Evolutionary conservation across 2,113 vertebrate genomes (phyloP).

Genomic region (Syngnathus typhle): DNA sequence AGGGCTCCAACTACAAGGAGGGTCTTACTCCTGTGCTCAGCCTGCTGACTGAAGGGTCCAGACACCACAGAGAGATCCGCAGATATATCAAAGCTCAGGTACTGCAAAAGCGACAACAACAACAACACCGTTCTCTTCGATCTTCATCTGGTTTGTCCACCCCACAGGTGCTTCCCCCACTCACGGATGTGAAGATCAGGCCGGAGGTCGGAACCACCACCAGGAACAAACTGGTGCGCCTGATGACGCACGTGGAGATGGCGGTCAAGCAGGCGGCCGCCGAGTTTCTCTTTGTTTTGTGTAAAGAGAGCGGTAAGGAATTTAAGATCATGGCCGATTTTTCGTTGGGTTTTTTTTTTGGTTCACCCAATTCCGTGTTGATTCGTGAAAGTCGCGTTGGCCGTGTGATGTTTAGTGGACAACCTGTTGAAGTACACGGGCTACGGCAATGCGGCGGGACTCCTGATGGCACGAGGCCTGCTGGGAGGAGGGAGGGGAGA

Average conservation of each 20-base stretch:
- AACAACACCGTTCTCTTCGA: too few species aligned
- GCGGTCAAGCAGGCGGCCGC: slow-evolving; percentile 94
- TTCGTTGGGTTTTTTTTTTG: neutral
- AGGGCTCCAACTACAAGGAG: slow-evolving; percentile 95
- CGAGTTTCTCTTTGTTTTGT: slow-evolving; percentile 96
- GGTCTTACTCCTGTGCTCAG: slow-evolving; percentile 94
- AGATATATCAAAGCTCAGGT: slow-evolving; percentile 97
- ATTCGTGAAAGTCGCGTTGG: neutral
- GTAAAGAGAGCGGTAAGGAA: slow-evolving; percentile 89
- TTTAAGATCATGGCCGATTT: too few species aligned
- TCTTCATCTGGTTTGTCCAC: neutral
- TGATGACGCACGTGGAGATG: slow-evolving; percentile 95
- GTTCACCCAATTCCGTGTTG: neutral
- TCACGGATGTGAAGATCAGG: slow-evolving; percentile 88
- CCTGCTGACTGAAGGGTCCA: slow-evolving; percentile 87
- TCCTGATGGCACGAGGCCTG: slow-evolving; percentile 87
- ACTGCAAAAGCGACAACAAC: neutral
- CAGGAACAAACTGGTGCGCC: slow-evolving; percentile 93
- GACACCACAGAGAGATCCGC: slow-evolving; percentile 88
- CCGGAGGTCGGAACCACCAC: slow-evolving; percentile 90
- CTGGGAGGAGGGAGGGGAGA: slow-evolving; percentile 91
- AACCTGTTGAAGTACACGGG: slow-evolving; percentile 96
- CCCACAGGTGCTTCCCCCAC: slow-evolving; percentile 84
- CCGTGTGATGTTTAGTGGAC: slow-evolving; percentile 73
- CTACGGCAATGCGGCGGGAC: slow-evolving; percentile 91